Base-by-base conservation (phyloP, 2,888 invertebrate genomes). In the Erebia ligea region DNA sequence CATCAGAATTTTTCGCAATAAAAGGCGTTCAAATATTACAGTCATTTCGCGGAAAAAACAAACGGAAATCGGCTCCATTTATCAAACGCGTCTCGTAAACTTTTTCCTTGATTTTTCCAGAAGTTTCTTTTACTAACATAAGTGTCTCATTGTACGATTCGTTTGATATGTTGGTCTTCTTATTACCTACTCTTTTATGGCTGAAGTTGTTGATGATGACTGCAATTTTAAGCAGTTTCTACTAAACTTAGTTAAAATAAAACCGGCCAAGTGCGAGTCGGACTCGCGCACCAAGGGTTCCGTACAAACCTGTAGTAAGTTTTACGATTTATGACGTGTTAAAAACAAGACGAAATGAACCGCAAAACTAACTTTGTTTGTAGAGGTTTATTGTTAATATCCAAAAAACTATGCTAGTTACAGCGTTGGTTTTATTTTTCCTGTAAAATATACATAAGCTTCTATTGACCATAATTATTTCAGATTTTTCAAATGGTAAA, bases 21-120 rank as follows among this genome's bases (percentile, higher is more conserved):
- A 48, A 62, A 62, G 45, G 21, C 48, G 62, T 62, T 62, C 62
- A 62, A 62, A 62, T 62, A 48, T 48, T 48, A 62, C 21, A 62
- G 48, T 62, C 64, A 65, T 70, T 69, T 68, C 34, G 45, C 19
- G 25, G 56, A 65, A 63, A 65, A 63, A 65, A 68, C 54, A 66
- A 69, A 69, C 40, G 67, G 56, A 69, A 71, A 71, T 71, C 65
- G 58, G 50, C 62, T 50, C 52, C 56, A 73, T 71, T 71, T 71
- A 72, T 71, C 68, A 68, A 65, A 63, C 62, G 17, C 21, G 61
- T 42, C 58, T 68, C 50, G 66, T 67, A 54, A 65, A 65, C 42
- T 54, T 65, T 65, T 65, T 56, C 54, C 42, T 42, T 42, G 52
- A 54, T 65, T 54, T 65, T 42, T 56, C 21, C 40, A 13, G 54